Percentiles rank a stretch among this genome's conserved stretches.
These are phyloP conservation scores for Centropus bengalensis DNA, from an alignment of 2,113 vertebrate species.

Conservation along the genomic window DNA sequence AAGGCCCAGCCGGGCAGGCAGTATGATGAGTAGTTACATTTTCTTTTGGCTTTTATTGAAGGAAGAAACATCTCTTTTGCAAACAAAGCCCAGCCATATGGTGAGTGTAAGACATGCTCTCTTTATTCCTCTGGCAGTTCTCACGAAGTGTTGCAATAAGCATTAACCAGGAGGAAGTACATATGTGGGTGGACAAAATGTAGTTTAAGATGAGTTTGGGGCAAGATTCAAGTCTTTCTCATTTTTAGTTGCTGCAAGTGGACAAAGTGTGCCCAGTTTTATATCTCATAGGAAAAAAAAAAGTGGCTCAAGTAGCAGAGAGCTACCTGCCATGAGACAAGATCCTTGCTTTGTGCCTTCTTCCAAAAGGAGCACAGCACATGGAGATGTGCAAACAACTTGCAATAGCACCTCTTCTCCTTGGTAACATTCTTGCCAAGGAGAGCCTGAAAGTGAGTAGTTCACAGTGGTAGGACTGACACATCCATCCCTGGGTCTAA, in stretches of 20 bases:
- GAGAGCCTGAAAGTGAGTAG: not conserved
- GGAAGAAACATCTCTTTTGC: not conserved
- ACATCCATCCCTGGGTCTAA: not conserved
- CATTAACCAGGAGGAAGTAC: not conserved
- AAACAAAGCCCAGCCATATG: not conserved
- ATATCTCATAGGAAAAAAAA: not conserved
- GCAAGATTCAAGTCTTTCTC: not conserved
- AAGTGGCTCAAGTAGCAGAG: not conserved
- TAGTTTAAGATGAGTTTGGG: not conserved
- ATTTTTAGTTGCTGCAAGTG: not conserved
- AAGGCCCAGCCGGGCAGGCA: not conserved
- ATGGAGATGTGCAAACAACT: not conserved
- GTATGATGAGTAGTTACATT: not conserved
- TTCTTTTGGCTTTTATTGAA: not conserved
- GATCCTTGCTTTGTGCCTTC: not conserved
- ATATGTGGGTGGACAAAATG: not conserved
- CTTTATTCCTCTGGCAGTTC: not conserved
- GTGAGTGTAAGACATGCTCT: not conserved
- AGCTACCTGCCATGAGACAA: not conserved
- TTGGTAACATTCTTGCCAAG: not conserved
- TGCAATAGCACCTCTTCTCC: not conserved
- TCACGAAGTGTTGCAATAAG: not conserved
- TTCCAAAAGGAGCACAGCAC: not conserved
- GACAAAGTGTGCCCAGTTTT: not conserved
- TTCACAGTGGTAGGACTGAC: not conserved